Evolutionary conservation across 2,113 vertebrate species (phyloP), one percentile per base, ranked within the genome.

Genomic region (Vidua chalybeata): DNA sequence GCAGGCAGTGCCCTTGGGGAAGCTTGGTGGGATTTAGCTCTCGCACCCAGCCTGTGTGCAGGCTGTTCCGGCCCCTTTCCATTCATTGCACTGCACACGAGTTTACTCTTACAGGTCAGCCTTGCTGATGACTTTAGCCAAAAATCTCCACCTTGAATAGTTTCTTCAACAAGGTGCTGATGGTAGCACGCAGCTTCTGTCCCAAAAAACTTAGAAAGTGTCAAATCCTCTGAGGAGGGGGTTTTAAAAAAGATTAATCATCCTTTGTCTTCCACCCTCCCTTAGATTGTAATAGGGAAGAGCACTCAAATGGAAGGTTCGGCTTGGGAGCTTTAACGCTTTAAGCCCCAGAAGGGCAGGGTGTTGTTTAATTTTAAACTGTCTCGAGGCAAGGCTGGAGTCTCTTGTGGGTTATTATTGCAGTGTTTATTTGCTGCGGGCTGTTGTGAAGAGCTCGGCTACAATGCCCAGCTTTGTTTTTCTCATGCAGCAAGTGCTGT

Each of bases 391-490:
- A 43, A 86, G 72, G 59, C 69, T 84, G 82, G 61, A 85, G 54
- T 90, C 96, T 90, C 95, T n/a, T 27, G 64, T 31, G 92, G 94
- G 66, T 87, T 89, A n/a, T 96, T 96, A 73, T 87, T 83, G 95
- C 80, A 39, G 66, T 86, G 95, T 87, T 91, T 81, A 71, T 90
- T 95, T 88, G 89, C 93, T 89, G 87, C 20, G 91, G 41, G 71
- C 87, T 88, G 77, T 92, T 91, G 94, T 43, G 48, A 41, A 55
- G 72, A 59, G 30, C 76, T 91, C 75, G 1, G 28, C 72, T 39
- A 51, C 54, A 49, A 15, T 7, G 12, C 22, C 10, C 22, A 33
- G 68, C 61, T 75, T 74, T 94, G 90, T 82, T 96, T 96, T 84
- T 20, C 72, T 81, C 52, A 0, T 10, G 46, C 67, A 76, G 63